phyloP scores from a whole-genome alignment of 2,113 vertebrate species.

The Pandion haliaetus region DNA sequence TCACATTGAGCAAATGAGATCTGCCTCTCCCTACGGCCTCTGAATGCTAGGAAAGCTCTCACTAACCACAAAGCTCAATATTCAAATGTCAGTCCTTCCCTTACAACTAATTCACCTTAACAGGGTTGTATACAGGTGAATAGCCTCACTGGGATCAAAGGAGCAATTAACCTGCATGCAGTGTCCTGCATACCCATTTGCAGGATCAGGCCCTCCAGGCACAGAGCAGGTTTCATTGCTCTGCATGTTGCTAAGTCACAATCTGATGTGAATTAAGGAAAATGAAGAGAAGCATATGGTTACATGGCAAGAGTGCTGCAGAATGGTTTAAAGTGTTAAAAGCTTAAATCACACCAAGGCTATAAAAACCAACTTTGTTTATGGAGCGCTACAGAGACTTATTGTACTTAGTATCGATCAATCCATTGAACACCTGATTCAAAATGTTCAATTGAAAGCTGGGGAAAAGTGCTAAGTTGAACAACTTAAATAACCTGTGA shows the following conservation, averaged over 20 bases:
- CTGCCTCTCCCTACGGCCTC: not conserved
- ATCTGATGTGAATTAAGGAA: constrained; percentile 31
- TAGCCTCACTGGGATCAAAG: not conserved
- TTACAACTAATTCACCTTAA: not conserved
- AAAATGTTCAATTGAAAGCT: constrained; percentile 49
- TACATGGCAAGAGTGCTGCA: not conserved
- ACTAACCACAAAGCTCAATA: not conserved
- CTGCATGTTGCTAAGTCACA: not conserved
- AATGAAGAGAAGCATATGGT: constrained; percentile 19
- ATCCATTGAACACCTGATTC: constrained; percentile 38
- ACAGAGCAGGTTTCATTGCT: not conserved
- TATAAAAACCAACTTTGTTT: constrained; percentile 56
- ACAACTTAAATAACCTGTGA: constrained; percentile 20
- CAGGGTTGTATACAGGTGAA: not conserved
- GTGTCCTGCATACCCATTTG: not conserved
- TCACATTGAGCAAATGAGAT: not conserved
- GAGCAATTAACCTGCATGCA: not conserved
- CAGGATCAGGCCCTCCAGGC: constrained; percentile 1
- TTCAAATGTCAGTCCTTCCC: not conserved
- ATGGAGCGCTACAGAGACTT: constrained; percentile 29
- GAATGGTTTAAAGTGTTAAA: constrained; percentile 21
- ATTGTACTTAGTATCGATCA: constrained; percentile 50
- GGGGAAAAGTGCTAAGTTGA: constrained; percentile 40
- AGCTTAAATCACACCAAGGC: constrained; percentile 32
- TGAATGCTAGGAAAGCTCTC: not conserved